Evolutionary conservation across 1,140 invertebrate genomes (phyloP), one percentile per base, ranked within the genome.

Genomic region (Choristoneura fumiferana): DNA sequence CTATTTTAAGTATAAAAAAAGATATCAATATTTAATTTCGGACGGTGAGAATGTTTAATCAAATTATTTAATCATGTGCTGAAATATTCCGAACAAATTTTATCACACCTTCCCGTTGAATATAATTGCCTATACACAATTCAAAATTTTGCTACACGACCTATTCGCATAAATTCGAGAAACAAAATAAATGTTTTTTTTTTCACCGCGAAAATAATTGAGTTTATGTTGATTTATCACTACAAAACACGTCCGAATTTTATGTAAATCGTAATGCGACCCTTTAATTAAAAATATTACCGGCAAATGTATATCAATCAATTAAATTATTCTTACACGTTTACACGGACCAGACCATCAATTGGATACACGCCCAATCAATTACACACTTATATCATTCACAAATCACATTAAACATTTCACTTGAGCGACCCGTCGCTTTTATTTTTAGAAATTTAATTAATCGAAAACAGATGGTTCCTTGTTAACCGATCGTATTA

Each of bases 391-490:
- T 39, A 35, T 29, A 43, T 57, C 29, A 33, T 29, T 57, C 29
- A 45, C 29, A 57, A 34, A 38, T 13, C 34, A 57, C 17, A 45
- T 52, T 60, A 63, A 71, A 71, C 63, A 67, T 52, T 78, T 71
- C 63, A 71, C 53, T 63, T 39, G 54, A 33, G 6, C 39, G 57
- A 62, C 62, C 58, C 64, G 55, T 68, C 59, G 57, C 45, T 66
- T 69, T 62, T 67, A 73, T 73, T 75, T 71, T 68, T 60, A 45
- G 60, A 49, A 56, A 36, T 70, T 73, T 78, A 83, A 87, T 87
- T 87, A 83, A 86, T 83, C 71, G 81, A 78, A 80, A 81, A 84
- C 84, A 86, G 80, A 84, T 87, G 80, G 73, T 76, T 61, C 77
- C 81, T 86, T 84, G 81, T 85, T 87, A 86, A 71, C 69, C 49